Evolutionary conservation across 2,888 invertebrate genomes (phyloP), one percentile per base, ranked within the genome.

Genomic region (Proisotoma minuta): DNA sequence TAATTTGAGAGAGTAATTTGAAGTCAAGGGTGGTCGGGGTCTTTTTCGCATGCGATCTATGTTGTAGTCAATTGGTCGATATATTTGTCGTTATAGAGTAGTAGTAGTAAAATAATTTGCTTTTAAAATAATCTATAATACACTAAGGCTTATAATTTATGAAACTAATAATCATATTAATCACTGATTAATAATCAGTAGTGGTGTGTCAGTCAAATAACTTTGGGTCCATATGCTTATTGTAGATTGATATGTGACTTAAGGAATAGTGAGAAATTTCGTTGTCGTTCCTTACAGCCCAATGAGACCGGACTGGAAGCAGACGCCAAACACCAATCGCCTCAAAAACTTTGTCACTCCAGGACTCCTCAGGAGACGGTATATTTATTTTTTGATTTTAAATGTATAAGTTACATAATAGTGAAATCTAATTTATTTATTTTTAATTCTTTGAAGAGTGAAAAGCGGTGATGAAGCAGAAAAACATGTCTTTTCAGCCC

Each of bases 281-380:
- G 27, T 39, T 22, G 23, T 27, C 48, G 43, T 48, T 48, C 39
- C 10, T 62, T 69, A 4, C 53, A 71, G 71, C 43, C 71, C 71
- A 18, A 65, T 68, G 68, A 65, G 62, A 43, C 26, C 58, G 22
- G 68, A 70, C 40, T 70, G 70, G 70, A 63, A 60, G 54, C 59
- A 59, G 27, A 67, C 66, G 10, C 66, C 68, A 20, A 69, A 65
- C 43, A 60, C 59, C 24, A 59, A 60, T 8, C 48, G 65, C 23
- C 48, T 63, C 8, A 63, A 60, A 27, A 66, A 65, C 24, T 59
- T 68, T 20, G 62, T 64, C 18, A 63, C 68, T 20, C 63, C 63
- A 1, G 61, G 65, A 22, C 49, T 65, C 12, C 49, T 63, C 1
- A 26, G 60, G 40, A 43, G 58, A 34, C 60, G 63, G 59, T 65